Evolutionary conservation across 2,888 invertebrate species (phyloP), one percentile per base, ranked within the genome.

Genomic region (Amblyjoppa proteus): DNA sequence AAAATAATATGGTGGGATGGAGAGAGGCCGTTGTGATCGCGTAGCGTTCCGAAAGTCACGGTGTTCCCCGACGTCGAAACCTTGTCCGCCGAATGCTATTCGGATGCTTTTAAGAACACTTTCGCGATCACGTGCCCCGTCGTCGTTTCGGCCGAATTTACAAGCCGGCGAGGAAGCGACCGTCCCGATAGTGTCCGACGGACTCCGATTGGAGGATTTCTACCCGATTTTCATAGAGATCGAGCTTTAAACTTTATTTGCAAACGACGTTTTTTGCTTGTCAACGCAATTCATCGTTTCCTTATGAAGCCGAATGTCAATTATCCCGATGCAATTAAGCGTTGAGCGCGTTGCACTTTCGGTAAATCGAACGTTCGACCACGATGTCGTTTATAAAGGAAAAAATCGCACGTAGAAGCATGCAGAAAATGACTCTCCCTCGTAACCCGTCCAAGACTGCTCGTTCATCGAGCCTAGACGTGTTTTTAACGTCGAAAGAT

Each of bases 31-130:
- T 64, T 64, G 31, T 34, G 64, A 64, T 64, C 31, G 64, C n/a
- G 53, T 6, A n/a, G 64, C 64, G 64, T 64, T 64, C 64, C 13
- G 31, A 64, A 64, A 64, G n/a, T 31, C 31, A 4, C 13, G 16
- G 34, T 2, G 64, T n/a, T 31, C 16, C 64, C 16, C 64, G 64
- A 64, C 64, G 64, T 6, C 64, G n/a, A 64, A 31, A n/a, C 16
- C 5, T 34, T 16, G 64, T 31, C 5, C 31, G n/a, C 31, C 2
- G 31, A 25, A 58, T 13, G 28, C 28, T 3, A 38, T 34, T 20
- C 73, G 20, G 73, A 73, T 73, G 73, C 25, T 11, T 73, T 56
- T 73, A 5, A 20, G 73, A 73, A 73, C 73, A 56, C 73, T 0
- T 41, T 38, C 38, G 38, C 38, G 73, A 41, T 73, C 73, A 73